Evolutionary conservation across 2,888 invertebrate genomes (phyloP), one percentile per base, ranked within the genome.

Genomic region (Brenthis ino): DNA sequence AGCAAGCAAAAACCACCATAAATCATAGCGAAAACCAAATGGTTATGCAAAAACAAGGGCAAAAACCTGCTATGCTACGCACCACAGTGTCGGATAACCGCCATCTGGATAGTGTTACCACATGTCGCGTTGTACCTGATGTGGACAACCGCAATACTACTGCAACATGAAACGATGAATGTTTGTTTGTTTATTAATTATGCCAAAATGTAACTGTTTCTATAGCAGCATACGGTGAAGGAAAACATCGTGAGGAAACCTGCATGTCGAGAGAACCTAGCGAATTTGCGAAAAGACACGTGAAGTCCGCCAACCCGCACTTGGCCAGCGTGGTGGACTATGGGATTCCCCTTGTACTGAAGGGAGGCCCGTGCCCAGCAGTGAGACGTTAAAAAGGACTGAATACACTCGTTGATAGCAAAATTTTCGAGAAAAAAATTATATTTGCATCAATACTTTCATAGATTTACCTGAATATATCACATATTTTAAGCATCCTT

Each of bases 21-120:
- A 85, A 86, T 87, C 85, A 85, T 80, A 70, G 75, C 74, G 77
- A 80, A 81, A 72, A 70, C 72, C 74, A 73, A 71, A 75, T 70
- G 73, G 68, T 72, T 73, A 77, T 74, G 73, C 72, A 76, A 77
- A 75, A 72, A 73, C 65, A 54, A 24, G 47, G 58, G 68, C 69
- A 77, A 83, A 85, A 84, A 82, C 74, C 67, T 78, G 69, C 82
- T 82, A 81, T 53, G 82, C 82, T 83, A 82, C 83, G 83, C 77
- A 82, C 84, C 84, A 83, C 71, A 67, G 81, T 77, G 79, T 85
- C 82, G 74, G 69, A 74, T 85, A 83, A 66, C 86, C 70, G 73
- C 76, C 85, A 86, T 87, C 84, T 87, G 88, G 83, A 48, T 73
- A 69, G 68, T 77, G 78, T 81, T 65, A 43, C 47, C 37, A 43